Conservation (phyloP, 2,888 invertebrate species). For the Allygus modestus region DNA sequence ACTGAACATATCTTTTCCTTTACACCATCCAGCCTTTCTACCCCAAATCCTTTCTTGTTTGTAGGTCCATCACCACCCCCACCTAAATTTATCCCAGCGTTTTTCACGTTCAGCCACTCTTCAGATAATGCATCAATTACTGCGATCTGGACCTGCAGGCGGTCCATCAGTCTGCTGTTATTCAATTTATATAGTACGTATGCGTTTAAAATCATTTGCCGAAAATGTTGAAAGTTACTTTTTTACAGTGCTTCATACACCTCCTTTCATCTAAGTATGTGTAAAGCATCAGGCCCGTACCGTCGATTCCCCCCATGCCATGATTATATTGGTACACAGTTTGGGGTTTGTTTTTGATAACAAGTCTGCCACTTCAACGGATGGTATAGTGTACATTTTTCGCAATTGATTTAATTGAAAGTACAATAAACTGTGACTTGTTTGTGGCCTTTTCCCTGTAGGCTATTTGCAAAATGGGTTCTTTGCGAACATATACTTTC, state of each 20-base stretch:
- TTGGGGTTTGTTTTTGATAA: conserved; percentile 46
- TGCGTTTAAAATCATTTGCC: conserved; percentile 50
- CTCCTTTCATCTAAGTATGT: conserved; percentile 49
- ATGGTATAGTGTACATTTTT: conserved; percentile 37
- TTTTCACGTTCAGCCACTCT: background rate
- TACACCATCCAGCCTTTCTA: background rate
- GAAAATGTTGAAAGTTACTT: conserved; percentile 51
- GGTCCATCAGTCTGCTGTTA: background rate
- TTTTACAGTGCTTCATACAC: conserved; percentile 56
- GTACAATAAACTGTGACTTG: conserved; percentile 48
- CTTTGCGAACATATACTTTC: conserved; percentile 53
- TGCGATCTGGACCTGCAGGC: background rate
- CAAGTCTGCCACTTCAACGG: conserved; percentile 1
- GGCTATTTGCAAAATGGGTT: conserved; percentile 43
- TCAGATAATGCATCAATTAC: background rate
- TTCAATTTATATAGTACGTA: conserved; percentile 56
- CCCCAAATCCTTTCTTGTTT: background rate
- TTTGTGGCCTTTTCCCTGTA: conserved; percentile 23
- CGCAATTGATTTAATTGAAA: conserved; percentile 35
- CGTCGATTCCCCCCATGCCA: conserved; percentile 55
- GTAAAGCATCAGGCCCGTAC: conserved; percentile 43
- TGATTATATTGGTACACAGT: conserved; percentile 40
- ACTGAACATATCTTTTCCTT: background rate
- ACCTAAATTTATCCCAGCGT: background rate
- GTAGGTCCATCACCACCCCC: background rate